A percentile compares a stretch with the other conserved stretches of the same genome.
These are phyloP conservation scores for Agriopis aurantiaria DNA, from an alignment of 2,888 invertebrate genomes.

Conservation along the genomic window DNA sequence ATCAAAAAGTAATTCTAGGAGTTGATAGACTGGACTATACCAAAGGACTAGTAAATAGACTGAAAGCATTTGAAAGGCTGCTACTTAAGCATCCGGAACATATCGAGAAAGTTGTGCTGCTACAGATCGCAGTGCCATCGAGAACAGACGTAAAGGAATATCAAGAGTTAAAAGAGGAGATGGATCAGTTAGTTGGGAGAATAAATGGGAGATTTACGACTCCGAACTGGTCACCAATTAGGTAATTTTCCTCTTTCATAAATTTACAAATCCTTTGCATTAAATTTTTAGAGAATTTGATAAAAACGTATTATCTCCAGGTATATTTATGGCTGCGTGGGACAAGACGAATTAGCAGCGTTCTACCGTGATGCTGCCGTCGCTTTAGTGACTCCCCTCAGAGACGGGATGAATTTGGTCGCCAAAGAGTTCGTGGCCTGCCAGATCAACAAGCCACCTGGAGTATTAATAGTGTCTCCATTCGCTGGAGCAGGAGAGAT, in stretches of 20 bases:
- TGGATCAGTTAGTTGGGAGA: conserved; percentile 95
- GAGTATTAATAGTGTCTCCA: conserved; percentile 95
- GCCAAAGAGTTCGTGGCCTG: conserved; percentile 97
- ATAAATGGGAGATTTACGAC: conserved; percentile 96
- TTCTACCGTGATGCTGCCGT: conserved; percentile 95
- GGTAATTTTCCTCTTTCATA: conserved; percentile 57
- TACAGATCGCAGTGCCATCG: conserved; percentile 96
- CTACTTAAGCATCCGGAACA: conserved; percentile 94
- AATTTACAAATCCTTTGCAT: no score
- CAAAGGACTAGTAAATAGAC: conserved; percentile 93
- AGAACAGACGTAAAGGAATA: conserved; percentile 96
- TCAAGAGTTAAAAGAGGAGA: conserved; percentile 95
- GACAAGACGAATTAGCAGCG: conserved; percentile 94
- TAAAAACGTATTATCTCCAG: conserved; percentile 54
- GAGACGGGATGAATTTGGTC: conserved; percentile 97
- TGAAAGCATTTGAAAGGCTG: conserved; percentile 93
- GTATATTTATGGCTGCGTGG: conserved; percentile 95
- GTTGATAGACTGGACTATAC: conserved; percentile 97
- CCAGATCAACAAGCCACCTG: conserved; percentile 94
- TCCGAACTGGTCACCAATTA: conserved; percentile 96
- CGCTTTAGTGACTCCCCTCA: conserved; percentile 94
- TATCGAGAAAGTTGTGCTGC: conserved; percentile 91
- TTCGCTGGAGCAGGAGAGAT: conserved; percentile 97
- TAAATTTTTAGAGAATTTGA: neutral
- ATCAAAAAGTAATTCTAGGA: conserved; percentile 93